Conservation (phyloP, 2,797 vertebrate species). For the Sitta carolinensis region DNA sequence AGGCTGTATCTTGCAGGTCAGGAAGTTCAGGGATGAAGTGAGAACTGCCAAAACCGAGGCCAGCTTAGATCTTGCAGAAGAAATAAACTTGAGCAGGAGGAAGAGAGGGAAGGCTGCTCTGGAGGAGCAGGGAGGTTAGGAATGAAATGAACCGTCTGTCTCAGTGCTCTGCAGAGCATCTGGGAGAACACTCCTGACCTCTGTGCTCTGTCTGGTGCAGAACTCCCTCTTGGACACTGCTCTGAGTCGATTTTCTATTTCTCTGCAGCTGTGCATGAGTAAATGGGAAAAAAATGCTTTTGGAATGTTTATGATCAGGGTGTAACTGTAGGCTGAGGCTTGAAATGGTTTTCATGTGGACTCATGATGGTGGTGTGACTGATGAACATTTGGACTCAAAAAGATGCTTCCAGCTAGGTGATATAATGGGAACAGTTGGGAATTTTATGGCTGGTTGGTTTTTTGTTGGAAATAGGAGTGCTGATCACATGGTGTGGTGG, state of each 20-base stretch:
- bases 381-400: neutral
- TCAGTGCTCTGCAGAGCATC: neutral
- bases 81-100: neutral
- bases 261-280: slow-evolving; percentile 11
- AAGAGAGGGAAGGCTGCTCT: neutral
- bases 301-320: neutral
- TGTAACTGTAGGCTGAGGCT: neutral
- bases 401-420: slow-evolving; percentile 30
- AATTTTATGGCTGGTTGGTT: neutral
- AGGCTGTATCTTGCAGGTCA: neutral
- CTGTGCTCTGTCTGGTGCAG: neutral
- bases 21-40: slow-evolving; percentile 10
- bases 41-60: neutral
- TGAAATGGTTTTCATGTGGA: neutral
- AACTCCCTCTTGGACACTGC: neutral
- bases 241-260: neutral
- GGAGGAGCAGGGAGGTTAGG: neutral
- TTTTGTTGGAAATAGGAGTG: neutral
- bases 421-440: slow-evolving; percentile 33
- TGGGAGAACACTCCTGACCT: neutral
- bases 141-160: neutral
- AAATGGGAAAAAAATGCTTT: slow-evolving; percentile 1
- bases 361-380: neutral
- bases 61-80: neutral
- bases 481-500: neutral